A percentile compares a stretch with the other conserved stretches of the same genome.
These are phyloP conservation scores for Deilephila porcellus DNA, from an alignment of 2,888 invertebrate genomes.

Conservation along the genomic window DNA sequence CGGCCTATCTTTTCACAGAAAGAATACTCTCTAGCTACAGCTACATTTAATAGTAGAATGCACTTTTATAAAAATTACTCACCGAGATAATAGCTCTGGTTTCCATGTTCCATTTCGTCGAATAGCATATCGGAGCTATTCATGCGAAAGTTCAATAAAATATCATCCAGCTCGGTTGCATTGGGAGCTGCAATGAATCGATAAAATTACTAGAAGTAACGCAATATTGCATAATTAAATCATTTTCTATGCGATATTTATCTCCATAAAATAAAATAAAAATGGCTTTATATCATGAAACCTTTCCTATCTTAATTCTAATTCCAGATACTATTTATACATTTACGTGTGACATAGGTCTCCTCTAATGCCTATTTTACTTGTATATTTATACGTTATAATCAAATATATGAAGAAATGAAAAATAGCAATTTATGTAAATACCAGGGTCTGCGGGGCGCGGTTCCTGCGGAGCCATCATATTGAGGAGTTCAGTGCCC, in stretches of 20 bases:
- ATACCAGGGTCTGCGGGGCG: slow-evolving; percentile 66
- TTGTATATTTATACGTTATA: background rate
- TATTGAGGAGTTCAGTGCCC: slow-evolving; percentile 55
- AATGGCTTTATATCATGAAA: no score
- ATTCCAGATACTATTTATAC: no score
- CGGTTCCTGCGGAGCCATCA: slow-evolving; percentile 65
- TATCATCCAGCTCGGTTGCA: slow-evolving; percentile 69
- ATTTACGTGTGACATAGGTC: background rate
- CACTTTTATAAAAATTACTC: slow-evolving; percentile 36
- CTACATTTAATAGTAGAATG: no score
- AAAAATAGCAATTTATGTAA: background rate
- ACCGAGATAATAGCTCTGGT: slow-evolving; percentile 60
- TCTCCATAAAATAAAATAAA: no score
- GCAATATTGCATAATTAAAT: no score
- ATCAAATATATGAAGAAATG: background rate
- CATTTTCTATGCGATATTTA: no score
- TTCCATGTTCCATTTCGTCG: slow-evolving; percentile 58
- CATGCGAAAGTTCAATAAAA: slow-evolving; percentile 78
- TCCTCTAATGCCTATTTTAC: background rate
- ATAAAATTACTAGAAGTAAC: no score
- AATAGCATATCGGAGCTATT: slow-evolving; percentile 73
- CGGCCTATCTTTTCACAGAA: no score
- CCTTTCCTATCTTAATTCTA: no score
- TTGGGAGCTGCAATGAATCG: slow-evolving; percentile 55
- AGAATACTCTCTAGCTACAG: no score